phyloP scores from a whole-genome alignment of 1,140 invertebrate species.

The Conus ventricosus region DNA sequence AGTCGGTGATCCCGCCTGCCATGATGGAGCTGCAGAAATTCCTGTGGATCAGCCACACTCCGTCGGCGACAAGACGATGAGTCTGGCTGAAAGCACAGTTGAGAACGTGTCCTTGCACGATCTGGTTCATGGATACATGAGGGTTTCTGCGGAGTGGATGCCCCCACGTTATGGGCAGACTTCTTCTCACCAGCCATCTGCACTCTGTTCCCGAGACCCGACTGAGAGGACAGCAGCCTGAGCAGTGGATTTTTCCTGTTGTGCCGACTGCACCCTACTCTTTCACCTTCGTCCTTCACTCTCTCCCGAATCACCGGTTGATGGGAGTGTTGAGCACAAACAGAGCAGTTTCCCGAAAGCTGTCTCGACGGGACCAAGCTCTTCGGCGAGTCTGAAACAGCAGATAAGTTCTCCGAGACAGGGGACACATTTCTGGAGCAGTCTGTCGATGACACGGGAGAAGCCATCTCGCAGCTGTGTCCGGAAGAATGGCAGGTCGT shows the following conservation, averaged over 20 bases:
- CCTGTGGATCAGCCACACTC: constrained; percentile 4
- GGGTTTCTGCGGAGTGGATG: not conserved
- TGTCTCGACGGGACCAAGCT: not conserved
- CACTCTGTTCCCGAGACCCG: not conserved
- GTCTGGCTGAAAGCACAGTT: not conserved
- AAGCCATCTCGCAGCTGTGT: not conserved
- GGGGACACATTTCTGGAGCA: not conserved
- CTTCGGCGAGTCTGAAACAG: not conserved
- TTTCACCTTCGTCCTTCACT: not conserved
- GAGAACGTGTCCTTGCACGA: not conserved
- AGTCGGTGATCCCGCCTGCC: not conserved
- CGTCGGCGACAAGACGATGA: not conserved
- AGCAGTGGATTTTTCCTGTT: constrained; percentile 8
- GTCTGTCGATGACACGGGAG: not conserved
- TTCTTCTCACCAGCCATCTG: not conserved
- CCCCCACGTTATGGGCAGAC: not conserved
- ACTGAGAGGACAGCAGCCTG: constrained; percentile 25
- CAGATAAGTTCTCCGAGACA: not conserved
- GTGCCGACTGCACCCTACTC: not conserved
- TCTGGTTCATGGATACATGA: not conserved
- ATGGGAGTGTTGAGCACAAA: not conserved
- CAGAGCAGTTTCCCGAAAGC: not conserved
- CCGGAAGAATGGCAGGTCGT: not conserved
- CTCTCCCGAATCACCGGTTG: constrained; percentile 2
- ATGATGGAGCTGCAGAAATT: not conserved